phyloP scores from a whole-genome alignment of 2,797 vertebrate genomes.

The Apodemus agrarius region DNA sequence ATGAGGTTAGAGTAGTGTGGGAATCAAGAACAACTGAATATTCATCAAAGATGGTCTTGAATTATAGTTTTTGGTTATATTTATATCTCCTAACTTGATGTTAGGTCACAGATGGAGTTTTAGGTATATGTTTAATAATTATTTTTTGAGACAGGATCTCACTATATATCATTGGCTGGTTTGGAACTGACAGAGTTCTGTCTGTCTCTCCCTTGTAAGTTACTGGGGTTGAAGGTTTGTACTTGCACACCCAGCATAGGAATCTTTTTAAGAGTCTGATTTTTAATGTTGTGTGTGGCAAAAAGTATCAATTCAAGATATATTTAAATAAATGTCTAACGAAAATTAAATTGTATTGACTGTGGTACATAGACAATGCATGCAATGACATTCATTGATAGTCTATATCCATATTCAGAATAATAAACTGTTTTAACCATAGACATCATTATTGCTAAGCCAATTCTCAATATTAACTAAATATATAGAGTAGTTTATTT shows the following conservation, averaged over 20 bases:
- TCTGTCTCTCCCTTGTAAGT: background rate
- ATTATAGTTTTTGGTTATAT: background rate
- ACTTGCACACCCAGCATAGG: background rate
- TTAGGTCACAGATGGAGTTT: slow-evolving; percentile 31
- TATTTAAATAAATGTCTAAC: slow-evolving; percentile 56
- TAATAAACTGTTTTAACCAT: slow-evolving; percentile 26
- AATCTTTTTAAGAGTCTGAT: background rate
- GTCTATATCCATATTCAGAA: slow-evolving; percentile 57
- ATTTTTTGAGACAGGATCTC: background rate
- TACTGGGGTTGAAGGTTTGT: background rate
- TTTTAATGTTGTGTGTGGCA: slow-evolving; percentile 30
- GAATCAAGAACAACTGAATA: slow-evolving; percentile 24
- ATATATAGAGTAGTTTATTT: slow-evolving; percentile 53
- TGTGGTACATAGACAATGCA: slow-evolving; percentile 45
- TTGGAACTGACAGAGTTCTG: background rate
- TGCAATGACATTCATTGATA: slow-evolving; percentile 46
- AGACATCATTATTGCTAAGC: slow-evolving; percentile 43
- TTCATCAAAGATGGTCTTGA: slow-evolving; percentile 27
- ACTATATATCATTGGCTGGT: background rate
- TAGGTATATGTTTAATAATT: background rate
- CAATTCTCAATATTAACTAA: slow-evolving; percentile 31
- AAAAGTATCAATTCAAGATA: slow-evolving; percentile 38
- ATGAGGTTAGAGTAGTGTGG: slow-evolving; percentile 3
- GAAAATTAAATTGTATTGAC: slow-evolving; percentile 58
- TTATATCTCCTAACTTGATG: background rate